phyloP scores from a whole-genome alignment of 2,113 vertebrate species.

The Otis tarda region DNA sequence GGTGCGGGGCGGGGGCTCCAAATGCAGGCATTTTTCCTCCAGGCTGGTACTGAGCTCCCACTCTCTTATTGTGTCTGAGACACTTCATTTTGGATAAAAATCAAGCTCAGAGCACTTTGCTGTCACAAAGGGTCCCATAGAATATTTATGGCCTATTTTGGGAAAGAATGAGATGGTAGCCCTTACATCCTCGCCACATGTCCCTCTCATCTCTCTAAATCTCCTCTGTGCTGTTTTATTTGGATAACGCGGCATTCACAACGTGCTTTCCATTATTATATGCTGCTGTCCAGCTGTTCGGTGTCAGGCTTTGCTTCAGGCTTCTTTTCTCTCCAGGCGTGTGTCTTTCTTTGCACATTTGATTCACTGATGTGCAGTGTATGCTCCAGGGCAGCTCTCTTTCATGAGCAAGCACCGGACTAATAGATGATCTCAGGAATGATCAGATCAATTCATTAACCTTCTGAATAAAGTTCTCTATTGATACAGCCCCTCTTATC shows the following conservation, averaged over 20 bases:
- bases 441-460: constrained; percentile 63
- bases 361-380: constrained; percentile 32
- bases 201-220: constrained; percentile 50
- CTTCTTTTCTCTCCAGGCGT: constrained; percentile 38
- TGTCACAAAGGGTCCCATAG: constrained; percentile 4
- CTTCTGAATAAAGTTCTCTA: constrained; percentile 54
- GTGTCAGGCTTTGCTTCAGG: constrained; percentile 53
- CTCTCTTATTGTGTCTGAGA: neutral
- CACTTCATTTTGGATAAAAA: constrained; percentile 16
- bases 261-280: constrained; percentile 37
- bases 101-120: neutral
- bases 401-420: constrained; percentile 41
- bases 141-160: constrained; percentile 31
- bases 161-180: constrained; percentile 36
- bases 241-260: constrained; percentile 22
- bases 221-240: constrained; percentile 42
- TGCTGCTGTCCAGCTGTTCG: constrained; percentile 58
- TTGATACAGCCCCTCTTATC: constrained; percentile 59
- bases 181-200: constrained; percentile 26
- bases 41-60: neutral
- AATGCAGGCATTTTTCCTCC: neutral
- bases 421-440: constrained; percentile 65
- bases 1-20: neutral
- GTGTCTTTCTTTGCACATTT: constrained; percentile 49
- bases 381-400: constrained; percentile 32